A percentile compares a stretch with the other conserved stretches of the same genome.
Conservation (phyloP, 2,888 invertebrate species). For the Lasioglossum marginatum region DNA sequence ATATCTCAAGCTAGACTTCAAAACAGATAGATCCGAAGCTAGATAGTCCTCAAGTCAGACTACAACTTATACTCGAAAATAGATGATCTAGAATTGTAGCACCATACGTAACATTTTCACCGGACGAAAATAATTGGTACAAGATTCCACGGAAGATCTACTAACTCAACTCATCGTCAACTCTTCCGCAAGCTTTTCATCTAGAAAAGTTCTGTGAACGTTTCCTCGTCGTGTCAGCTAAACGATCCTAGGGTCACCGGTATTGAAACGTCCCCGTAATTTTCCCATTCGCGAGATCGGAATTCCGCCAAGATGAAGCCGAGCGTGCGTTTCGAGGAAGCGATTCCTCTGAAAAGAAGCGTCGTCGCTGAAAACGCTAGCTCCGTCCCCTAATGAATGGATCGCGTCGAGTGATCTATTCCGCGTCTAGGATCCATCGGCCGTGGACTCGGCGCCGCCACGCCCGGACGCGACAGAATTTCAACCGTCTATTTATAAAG, state of each 20-base stretch:
- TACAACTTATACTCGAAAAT: not conserved
- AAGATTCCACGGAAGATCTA: not conserved
- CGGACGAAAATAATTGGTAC: not conserved
- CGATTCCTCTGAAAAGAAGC: not conserved
- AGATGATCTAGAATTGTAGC: not conserved
- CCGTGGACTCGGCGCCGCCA: constrained; percentile 61
- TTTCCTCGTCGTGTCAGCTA: not conserved
- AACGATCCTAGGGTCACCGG: not conserved
- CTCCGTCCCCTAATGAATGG: constrained; percentile 48
- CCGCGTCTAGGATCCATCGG: constrained; percentile 58
- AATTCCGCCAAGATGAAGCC: not conserved
- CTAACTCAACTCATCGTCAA: not conserved
- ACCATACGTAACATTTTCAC: not conserved
- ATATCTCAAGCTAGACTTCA: not conserved
- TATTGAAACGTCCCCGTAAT: not conserved
- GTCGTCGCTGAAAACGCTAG: not conserved
- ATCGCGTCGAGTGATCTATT: constrained; percentile 66
- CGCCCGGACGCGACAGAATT: constrained; percentile 68
- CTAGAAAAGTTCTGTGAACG: not conserved
- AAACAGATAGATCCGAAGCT: not conserved
- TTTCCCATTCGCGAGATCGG: not conserved
- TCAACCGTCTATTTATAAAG: constrained; percentile 76
- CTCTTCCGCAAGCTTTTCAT: not conserved
- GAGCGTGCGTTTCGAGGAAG: not conserved
- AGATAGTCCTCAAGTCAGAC: not conserved